phyloP scores from a whole-genome alignment of 2,888 invertebrate species.

The Amiota mariae region DNA sequence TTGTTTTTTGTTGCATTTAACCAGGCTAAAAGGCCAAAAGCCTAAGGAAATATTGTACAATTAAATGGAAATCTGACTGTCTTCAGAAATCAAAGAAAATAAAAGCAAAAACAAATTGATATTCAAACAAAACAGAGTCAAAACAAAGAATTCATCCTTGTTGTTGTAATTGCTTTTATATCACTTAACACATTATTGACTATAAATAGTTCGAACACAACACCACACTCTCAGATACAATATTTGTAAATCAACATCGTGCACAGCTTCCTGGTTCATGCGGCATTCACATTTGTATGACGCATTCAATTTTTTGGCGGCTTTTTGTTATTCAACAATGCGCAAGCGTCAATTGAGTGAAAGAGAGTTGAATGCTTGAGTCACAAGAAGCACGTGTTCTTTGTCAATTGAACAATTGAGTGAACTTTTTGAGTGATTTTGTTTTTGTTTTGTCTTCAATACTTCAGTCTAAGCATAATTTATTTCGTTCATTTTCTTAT shows the following conservation, averaged over 20 bases:
- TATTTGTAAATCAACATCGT: not conserved
- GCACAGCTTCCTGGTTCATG: not conserved
- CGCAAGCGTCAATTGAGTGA: not conserved
- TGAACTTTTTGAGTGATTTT: not conserved
- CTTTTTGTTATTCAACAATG: not conserved
- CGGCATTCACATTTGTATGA: not conserved
- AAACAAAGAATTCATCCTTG: not conserved
- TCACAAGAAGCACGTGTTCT: not conserved
- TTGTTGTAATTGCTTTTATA: not conserved
- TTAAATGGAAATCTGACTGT: no score
- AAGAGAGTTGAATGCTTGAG: not conserved
- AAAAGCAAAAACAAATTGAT: not conserved
- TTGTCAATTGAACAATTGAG: not conserved
- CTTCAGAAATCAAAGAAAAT: not conserved
- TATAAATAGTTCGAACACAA: not conserved
- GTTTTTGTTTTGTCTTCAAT: not conserved
- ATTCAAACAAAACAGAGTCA: not conserved
- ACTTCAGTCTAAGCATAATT: not conserved
- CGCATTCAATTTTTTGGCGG: not conserved
- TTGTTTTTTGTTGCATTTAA: no score
- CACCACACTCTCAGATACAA: not conserved
- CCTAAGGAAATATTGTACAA: no score
- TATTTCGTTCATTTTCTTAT: slow-evolving; percentile 9
- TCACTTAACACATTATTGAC: slow-evolving; percentile 9
- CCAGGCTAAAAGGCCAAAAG: no score